Evolutionary conservation across 2,113 vertebrate genomes (phyloP).

Genomic region (Carettochelys insculpta): DNA sequence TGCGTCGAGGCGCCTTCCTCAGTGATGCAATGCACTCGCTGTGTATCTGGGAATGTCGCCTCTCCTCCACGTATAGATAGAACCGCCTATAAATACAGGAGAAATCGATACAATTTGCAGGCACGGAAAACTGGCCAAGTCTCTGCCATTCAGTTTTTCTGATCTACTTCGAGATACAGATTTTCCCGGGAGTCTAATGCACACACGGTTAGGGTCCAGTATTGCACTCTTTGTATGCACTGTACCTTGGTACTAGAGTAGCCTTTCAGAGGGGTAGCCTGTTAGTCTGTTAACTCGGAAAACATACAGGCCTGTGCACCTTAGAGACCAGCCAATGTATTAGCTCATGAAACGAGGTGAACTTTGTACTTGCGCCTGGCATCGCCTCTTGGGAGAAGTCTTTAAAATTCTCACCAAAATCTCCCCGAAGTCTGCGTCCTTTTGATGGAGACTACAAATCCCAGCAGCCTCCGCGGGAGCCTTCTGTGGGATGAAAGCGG

Average conservation of each 20-base stretch:
- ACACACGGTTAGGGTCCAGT: neutral
- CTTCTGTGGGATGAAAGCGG: neutral
- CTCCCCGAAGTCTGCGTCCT: neutral
- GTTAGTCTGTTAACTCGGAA: too few relatives aligned
- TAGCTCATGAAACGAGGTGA: too few relatives aligned
- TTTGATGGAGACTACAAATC: constrained; percentile 9
- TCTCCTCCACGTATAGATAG: too few relatives aligned
- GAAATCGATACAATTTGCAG: neutral
- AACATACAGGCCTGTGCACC: too few relatives aligned
- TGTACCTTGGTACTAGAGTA: too few relatives aligned
- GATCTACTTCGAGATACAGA: neutral
- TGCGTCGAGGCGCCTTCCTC: neutral
- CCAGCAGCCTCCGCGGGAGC: neutral
- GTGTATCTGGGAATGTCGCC: neutral
- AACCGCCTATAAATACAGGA: too few relatives aligned
- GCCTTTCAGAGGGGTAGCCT: too few relatives aligned
- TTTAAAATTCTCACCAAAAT: neutral
- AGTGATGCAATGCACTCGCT: too few relatives aligned
- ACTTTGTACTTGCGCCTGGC: neutral
- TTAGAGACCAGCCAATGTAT: too few relatives aligned
- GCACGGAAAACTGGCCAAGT: neutral
- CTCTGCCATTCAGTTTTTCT: neutral
- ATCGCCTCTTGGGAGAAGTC: neutral
- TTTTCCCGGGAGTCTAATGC: neutral
- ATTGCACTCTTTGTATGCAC: neutral